Conservation (phyloP, 2,113 vertebrate genomes). For the Machaerirhynchus nigripectus region DNA sequence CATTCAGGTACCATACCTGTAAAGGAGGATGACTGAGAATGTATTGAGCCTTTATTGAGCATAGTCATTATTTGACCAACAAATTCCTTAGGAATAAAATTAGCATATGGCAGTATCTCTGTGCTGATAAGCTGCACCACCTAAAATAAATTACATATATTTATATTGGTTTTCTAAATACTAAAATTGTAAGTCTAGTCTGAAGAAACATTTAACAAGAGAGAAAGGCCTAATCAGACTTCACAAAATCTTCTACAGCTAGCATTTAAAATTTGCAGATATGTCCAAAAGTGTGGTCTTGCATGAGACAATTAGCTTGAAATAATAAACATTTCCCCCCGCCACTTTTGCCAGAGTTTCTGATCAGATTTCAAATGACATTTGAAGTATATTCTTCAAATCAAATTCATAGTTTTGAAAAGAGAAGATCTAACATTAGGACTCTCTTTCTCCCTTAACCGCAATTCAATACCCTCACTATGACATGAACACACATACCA, state of each 20-base stretch:
- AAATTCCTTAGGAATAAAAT: slow-evolving; percentile 99
- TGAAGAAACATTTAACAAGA: neutral
- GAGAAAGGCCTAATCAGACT: neutral
- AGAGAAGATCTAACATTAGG: neutral
- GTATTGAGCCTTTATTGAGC: slow-evolving; percentile 98
- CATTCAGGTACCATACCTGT: slow-evolving; percentile 81
- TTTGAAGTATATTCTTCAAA: neutral
- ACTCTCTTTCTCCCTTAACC: neutral
- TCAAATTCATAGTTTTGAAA: neutral
- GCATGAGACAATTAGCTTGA: neutral
- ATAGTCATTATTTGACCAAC: slow-evolving; percentile 98
- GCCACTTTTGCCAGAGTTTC: neutral
- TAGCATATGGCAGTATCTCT: slow-evolving; percentile 96
- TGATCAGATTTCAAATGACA: neutral
- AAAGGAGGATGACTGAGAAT: slow-evolving; percentile 97
- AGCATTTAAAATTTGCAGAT: neutral
- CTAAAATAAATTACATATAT: slow-evolving; percentile 71
- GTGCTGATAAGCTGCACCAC: slow-evolving; percentile 97
- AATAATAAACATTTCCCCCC: neutral
- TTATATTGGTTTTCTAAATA: neutral
- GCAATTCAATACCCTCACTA: neutral
- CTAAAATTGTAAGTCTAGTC: neutral
- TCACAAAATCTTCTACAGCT: neutral
- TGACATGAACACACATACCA: neutral
- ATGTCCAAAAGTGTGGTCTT: neutral